phyloP scores from a whole-genome alignment of 2,113 vertebrate genomes.

The Carassius gibelio region DNA sequence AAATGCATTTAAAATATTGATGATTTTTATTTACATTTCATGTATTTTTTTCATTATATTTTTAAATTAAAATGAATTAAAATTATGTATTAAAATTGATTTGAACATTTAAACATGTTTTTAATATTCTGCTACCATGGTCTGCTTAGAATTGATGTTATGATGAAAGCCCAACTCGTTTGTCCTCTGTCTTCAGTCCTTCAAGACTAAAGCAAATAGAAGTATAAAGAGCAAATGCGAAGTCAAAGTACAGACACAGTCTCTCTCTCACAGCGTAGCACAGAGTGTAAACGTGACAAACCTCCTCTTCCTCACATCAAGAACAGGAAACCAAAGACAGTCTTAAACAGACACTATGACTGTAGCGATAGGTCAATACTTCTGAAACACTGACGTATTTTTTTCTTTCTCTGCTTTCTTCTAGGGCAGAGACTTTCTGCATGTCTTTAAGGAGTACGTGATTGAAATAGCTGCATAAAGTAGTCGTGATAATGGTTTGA shows the following conservation, averaged over 20 bases:
- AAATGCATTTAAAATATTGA: too few species aligned
- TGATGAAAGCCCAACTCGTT: neutral
- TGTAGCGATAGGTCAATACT: constrained; percentile 58
- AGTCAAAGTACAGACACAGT: neutral
- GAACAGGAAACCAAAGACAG: constrained; percentile 72
- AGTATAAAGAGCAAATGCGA: neutral
- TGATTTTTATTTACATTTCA: too few species aligned
- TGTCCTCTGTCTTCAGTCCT: neutral
- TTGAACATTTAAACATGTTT: neutral
- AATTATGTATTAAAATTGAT: neutral
- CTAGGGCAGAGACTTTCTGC: neutral
- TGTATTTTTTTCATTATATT: neutral
- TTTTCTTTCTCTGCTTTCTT: constrained; percentile 52
- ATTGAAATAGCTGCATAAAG: constrained; percentile 68
- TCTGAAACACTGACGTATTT: constrained; percentile 22
- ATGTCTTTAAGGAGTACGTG: constrained; percentile 60
- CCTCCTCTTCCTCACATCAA: constrained; percentile 39
- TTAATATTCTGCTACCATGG: neutral
- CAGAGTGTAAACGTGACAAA: constrained; percentile 41
- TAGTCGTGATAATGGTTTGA: constrained; percentile 46
- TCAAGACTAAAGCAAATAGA: neutral
- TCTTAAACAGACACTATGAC: constrained; percentile 62
- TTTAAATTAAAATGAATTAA: neutral
- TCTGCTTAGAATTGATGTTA: neutral
- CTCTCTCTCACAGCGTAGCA: neutral